phyloP scores from a whole-genome alignment of 2,113 vertebrate genomes.

The Hyperopisus bebe region DNA sequence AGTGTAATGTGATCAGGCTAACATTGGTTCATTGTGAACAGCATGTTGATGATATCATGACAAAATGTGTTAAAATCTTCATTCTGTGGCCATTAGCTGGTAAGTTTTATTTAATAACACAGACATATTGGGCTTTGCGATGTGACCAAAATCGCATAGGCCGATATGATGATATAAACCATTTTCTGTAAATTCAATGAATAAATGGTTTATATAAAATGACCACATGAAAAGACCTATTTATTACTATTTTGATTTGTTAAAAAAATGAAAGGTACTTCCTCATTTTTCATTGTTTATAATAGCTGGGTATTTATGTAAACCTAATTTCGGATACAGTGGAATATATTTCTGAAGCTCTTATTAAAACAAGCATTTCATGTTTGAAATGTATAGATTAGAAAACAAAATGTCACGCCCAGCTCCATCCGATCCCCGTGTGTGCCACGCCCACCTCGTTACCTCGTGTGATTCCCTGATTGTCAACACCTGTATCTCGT shows the following conservation, averaged over 20 bases:
- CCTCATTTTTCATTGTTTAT: background rate
- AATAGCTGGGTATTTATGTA: background rate
- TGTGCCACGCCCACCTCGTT: no score
- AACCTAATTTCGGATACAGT: background rate
- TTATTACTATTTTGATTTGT: background rate
- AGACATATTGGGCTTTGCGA: no score
- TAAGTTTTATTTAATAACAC: background rate
- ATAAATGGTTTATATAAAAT: background rate
- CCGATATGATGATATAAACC: background rate
- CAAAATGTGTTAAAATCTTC: background rate
- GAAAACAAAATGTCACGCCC: background rate
- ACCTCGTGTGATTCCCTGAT: no score
- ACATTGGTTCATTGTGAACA: background rate
- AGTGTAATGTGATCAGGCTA: background rate
- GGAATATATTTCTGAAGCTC: background rate
- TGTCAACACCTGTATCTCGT: no score
- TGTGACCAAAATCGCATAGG: background rate
- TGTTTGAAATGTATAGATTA: background rate
- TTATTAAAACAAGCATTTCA: background rate
- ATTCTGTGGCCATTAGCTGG: background rate
- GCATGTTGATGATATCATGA: background rate
- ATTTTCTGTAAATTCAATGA: background rate
- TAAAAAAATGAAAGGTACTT: background rate
- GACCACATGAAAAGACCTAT: background rate
- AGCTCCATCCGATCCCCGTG: no score